These are phyloP conservation scores for Xenopus borealis DNA, from an alignment of 2,113 vertebrate species.

Conservation along the genomic window DNA sequence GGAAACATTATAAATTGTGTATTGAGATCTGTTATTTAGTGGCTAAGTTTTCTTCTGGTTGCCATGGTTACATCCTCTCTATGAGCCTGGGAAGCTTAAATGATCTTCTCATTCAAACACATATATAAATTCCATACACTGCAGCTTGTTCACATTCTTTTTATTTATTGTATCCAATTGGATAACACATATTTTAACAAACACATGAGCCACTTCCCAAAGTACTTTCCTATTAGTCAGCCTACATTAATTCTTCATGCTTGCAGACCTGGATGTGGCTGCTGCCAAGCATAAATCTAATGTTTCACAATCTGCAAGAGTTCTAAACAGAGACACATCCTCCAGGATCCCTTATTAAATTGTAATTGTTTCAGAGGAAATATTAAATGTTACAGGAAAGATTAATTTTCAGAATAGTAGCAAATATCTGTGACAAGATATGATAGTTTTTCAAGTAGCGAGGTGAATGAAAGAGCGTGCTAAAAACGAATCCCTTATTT, in stretches of 20 bases:
- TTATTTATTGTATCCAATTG: constrained; percentile 41
- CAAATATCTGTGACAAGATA: constrained; percentile 39
- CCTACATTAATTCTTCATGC: constrained; percentile 52
- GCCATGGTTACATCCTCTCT: constrained; percentile 57
- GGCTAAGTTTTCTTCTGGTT: constrained; percentile 52
- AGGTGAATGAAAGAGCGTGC: constrained; percentile 42
- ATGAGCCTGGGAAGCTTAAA: constrained; percentile 49
- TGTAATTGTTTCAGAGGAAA: constrained; percentile 41
- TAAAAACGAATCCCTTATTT: constrained; percentile 46
- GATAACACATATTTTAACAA: constrained; percentile 46
- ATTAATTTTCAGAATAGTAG: constrained; percentile 41
- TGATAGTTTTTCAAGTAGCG: constrained; percentile 47
- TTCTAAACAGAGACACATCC: constrained; percentile 32
- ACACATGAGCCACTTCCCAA: constrained; percentile 44
- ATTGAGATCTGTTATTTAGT: constrained; percentile 38
- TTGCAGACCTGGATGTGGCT: constrained; percentile 44
- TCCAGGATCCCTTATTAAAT: constrained; percentile 47
- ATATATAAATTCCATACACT: constrained; percentile 55
- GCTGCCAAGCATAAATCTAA: constrained; percentile 37
- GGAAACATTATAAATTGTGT: constrained; percentile 32
- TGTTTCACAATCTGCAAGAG: constrained; percentile 27
- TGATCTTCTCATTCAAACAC: constrained; percentile 54
- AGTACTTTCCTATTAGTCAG: constrained; percentile 44
- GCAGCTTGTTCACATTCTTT: constrained; percentile 46
- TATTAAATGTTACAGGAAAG: constrained; percentile 45